Percentiles rank a stretch among this genome's conserved stretches.
Evolutionary conservation across 2,113 vertebrate species (phyloP).

Genomic region (Zosterops lateralis): DNA sequence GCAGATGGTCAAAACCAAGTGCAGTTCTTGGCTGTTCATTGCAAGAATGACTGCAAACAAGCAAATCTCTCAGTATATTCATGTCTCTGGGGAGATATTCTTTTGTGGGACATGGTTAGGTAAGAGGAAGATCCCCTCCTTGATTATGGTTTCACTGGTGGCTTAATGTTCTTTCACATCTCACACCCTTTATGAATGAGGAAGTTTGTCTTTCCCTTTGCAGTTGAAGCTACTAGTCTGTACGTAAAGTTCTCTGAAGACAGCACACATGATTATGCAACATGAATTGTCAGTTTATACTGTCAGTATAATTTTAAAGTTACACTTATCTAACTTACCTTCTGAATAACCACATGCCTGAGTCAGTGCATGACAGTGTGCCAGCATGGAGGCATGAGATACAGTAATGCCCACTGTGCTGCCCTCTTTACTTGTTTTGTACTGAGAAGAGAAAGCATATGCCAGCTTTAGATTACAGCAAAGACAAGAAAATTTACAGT

Average conservation of each 20-base stretch:
- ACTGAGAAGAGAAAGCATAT: conserved; percentile 73
- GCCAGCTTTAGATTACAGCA: background rate
- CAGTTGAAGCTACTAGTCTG: background rate
- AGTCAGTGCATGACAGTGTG: conserved; percentile 88
- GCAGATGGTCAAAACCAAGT: background rate
- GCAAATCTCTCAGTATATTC: background rate
- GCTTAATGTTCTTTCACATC: background rate
- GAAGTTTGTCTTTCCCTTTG: background rate
- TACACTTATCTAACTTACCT: conserved; percentile 74
- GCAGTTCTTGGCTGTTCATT: background rate
- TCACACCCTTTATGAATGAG: background rate
- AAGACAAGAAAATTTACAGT: background rate
- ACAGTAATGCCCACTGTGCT: conserved; percentile 92
- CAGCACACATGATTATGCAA: background rate
- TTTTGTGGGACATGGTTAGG: background rate
- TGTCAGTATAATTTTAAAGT: background rate
- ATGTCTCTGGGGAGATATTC: background rate
- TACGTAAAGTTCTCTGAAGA: background rate
- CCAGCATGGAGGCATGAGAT: conserved; percentile 87
- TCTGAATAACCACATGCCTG: conserved; percentile 93
- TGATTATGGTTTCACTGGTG: background rate
- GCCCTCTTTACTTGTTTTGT: conserved; percentile 96
- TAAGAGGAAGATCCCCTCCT: background rate
- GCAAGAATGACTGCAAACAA: background rate
- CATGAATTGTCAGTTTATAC: background rate